Percentiles rank a stretch among this genome's conserved stretches.
phyloP scores from a whole-genome alignment of 2,797 vertebrate species.

The Lateolabrax maculatus region DNA sequence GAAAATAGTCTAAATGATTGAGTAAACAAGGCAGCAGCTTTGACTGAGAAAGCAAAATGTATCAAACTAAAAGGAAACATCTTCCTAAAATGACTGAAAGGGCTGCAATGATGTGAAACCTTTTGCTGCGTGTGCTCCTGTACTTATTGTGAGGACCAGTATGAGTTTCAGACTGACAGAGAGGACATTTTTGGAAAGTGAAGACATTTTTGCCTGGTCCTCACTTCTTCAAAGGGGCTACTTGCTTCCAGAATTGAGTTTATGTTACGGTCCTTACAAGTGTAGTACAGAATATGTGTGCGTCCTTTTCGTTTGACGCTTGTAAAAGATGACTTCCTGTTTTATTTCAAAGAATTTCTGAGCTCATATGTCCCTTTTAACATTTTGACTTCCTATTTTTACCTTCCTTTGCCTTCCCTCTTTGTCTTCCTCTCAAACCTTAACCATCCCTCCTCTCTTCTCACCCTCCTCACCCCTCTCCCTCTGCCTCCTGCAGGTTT shows the following conservation, averaged over 20 bases:
- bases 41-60: no score
- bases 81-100: background rate
- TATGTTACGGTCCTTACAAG: background rate
- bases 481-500: slow-evolving; percentile 84
- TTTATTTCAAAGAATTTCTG: slow-evolving; percentile 18
- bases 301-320: background rate
- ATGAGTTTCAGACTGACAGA: background rate
- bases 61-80: background rate
- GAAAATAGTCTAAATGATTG: no score
- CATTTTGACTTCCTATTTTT: slow-evolving; percentile 23
- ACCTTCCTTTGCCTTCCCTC: background rate
- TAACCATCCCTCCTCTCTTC: background rate
- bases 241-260: background rate
- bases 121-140: background rate
- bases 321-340: slow-evolving; percentile 25
- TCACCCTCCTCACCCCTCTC: background rate
- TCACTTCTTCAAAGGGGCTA: slow-evolving; percentile 10
- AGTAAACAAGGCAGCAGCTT: no score
- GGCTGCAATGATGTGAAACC: slow-evolving; percentile 5
- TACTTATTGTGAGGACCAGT: background rate
- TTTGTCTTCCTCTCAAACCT: background rate
- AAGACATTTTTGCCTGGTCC: slow-evolving; percentile 2
- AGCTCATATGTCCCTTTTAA: background rate
- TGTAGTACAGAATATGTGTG: background rate
- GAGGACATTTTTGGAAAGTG: background rate